Evolutionary conservation across 2,797 vertebrate species (phyloP).

Genomic region (Cynodonichthys magdalenae): DNA sequence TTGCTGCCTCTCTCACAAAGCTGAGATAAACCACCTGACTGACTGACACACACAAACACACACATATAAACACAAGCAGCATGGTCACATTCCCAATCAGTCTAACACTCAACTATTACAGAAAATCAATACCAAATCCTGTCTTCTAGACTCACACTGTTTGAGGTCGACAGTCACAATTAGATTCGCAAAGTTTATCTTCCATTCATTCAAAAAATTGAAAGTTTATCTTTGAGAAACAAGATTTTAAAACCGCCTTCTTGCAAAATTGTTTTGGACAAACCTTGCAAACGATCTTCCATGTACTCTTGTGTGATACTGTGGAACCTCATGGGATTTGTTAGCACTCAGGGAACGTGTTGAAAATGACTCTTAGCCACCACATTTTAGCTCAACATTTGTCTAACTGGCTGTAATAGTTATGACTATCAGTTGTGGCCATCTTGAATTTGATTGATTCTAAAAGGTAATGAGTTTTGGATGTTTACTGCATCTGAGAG

Average conservation of each 20-base stretch:
- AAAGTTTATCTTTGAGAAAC: background rate
- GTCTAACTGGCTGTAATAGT: too few relatives aligned
- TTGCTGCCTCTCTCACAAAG: constrained; percentile 65
- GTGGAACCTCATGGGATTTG: too few relatives aligned
- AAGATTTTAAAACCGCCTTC: background rate
- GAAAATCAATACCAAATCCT: constrained; percentile 52
- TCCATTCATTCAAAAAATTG: constrained; percentile 4
- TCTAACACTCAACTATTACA: constrained; percentile 46
- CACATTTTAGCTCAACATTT: too few relatives aligned
- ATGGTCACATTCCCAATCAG: constrained; percentile 8
- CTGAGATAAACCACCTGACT: constrained; percentile 66
- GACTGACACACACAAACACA: constrained; percentile 34
- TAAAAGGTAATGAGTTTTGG: too few relatives aligned
- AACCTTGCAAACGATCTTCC: too few relatives aligned
- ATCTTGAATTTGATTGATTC: too few relatives aligned
- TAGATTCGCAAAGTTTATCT: constrained; percentile 6
- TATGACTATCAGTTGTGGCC: too few relatives aligned
- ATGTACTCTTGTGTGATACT: too few relatives aligned
- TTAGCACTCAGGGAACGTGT: too few relatives aligned
- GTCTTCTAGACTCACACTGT: constrained; percentile 30
- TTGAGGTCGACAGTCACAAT: constrained; percentile 38
- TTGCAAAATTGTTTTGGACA: too few relatives aligned
- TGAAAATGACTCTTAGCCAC: too few relatives aligned
- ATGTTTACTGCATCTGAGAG: too few relatives aligned
- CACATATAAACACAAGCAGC: constrained; percentile 17